A percentile compares a stretch with the other conserved stretches of the same genome.
Evolutionary conservation across 2,888 invertebrate species (phyloP).

Genomic region (Lycocerus yunnanus): DNA sequence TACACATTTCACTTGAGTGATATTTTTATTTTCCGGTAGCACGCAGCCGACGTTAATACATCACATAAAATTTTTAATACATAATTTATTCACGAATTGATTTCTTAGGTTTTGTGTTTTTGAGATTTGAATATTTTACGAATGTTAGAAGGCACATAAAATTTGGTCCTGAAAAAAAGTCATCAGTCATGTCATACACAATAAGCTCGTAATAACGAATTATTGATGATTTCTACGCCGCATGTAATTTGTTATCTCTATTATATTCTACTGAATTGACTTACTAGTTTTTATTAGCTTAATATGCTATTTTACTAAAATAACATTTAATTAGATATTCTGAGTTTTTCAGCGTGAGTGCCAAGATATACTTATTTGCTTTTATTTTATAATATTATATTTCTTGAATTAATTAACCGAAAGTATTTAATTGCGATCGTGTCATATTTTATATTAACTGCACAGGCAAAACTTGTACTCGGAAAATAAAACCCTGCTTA

Average conservation of each 20-base stretch:
- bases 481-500: no score
- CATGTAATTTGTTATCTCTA: not conserved
- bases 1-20: no score
- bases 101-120: not conserved
- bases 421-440: no score
- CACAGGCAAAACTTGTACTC: no score
- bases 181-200: not conserved
- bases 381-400: not conserved
- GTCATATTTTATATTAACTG: no score
- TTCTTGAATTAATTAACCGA: no score
- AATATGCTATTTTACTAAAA: not conserved
- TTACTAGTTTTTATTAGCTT: not conserved
- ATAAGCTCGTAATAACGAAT: not conserved
- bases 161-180: not conserved
- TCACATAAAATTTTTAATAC: not conserved
- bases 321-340: not conserved
- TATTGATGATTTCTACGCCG: not conserved
- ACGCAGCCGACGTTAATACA: not conserved
- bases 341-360: not conserved
- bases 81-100: not conserved
- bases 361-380: no score
- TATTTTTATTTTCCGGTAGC: not conserved
- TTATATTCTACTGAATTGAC: not conserved
- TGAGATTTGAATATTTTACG: not conserved
- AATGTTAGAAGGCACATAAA: not conserved